Base-by-base conservation (phyloP, 2,797 vertebrate species). In the Paramormyrops hopkinsi region DNA sequence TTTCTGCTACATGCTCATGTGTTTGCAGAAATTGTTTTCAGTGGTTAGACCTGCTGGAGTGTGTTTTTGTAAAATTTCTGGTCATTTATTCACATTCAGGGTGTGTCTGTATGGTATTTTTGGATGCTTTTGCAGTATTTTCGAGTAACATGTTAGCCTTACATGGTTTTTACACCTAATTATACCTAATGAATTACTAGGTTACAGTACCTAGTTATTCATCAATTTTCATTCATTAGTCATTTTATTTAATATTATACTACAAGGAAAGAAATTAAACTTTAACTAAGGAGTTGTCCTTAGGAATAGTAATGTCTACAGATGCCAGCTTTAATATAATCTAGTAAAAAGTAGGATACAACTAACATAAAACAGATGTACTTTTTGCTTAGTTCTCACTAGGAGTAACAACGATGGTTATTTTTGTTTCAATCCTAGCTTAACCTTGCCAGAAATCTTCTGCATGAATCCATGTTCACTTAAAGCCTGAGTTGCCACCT, bases 211-310 rank as follows among this genome's bases (percentile, higher is more conserved):
- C 12, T 69, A 65, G 37, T 88, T 69, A 69, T 48, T 88, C 56
- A 62, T 88, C 41, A 44, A 7, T 54, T 54, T 46, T 51, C 69
- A 22, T 51, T 87, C 89, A 90, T 89, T 90, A 53, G 37, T 83
- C 9, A 65, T 87, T 89, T 87, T 88, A 87, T 89, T 82, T 48
- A 53, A 89, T 89, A 87, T 89, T 86, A 41, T 59, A 54, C 88
- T 87, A 54, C 46, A 79, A 89, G 65, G 84, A 76, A 33, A 51
- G 65, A 88, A 89, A 65, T 88, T 89, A 62, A 87, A 89, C 50
- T 90, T 89, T 86, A n/a, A 87, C 85, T 86, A n/a, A 53, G 37
- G 79, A 56, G 59, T 53, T 41, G 19, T 56, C 25, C 8, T 85
- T 62, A 12, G 87, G 50, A 90, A 53, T 56, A 86, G 73, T 87